Conservation (phyloP, 2,797 vertebrate species). For the Myiotriccus ornatus region DNA sequence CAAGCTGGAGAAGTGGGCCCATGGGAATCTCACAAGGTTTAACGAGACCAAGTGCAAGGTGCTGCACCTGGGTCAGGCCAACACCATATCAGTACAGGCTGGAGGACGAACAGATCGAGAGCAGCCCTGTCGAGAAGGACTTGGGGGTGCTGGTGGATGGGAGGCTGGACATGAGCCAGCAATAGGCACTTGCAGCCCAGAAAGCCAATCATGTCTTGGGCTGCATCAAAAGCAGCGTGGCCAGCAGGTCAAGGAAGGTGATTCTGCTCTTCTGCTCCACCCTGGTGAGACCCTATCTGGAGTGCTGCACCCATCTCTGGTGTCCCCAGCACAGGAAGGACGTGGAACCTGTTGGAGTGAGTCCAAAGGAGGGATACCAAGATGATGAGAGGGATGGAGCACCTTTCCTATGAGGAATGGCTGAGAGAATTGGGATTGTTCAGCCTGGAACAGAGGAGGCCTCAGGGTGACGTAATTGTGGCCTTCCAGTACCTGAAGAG, state of each 20-base stretch:
- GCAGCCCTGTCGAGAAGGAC: background rate
- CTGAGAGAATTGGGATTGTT: background rate
- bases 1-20: background rate
- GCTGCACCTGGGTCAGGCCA: background rate
- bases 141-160: rapidly evolving
- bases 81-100: background rate
- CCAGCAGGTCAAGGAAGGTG: background rate
- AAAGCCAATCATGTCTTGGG: too few relatives aligned
- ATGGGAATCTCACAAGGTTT: background rate
- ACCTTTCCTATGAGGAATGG: background rate
- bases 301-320: background rate
- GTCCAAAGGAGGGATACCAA: background rate
- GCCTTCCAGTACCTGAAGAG: background rate
- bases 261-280: background rate
- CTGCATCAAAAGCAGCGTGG: background rate
- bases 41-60: background rate
- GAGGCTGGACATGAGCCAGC: background rate
- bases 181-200: rapidly evolving
- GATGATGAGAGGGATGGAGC: background rate
- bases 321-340: background rate
- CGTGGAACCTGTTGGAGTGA: background rate
- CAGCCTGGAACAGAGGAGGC: background rate
- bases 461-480: background rate
- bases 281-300: background rate
- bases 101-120: background rate